Base-by-base conservation (phyloP, 2,888 invertebrate genomes). In the Rhopalosiphum nymphaeae region DNA sequence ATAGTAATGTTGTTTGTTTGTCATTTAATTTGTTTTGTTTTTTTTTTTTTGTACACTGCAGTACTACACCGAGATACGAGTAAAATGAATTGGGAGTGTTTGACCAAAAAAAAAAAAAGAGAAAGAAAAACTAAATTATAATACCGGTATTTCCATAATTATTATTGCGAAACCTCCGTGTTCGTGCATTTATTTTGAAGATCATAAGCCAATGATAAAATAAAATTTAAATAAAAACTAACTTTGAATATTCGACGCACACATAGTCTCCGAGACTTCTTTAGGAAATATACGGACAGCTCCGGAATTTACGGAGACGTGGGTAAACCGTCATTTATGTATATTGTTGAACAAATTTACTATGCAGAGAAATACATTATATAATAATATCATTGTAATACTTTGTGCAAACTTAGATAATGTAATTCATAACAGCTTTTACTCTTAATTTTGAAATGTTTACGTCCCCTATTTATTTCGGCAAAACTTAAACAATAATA, bases 401-500 rank as follows among this genome's bases (percentile, higher is more conserved):
- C 46, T 88, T 88, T 88, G 36, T 49, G 53, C 36, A 53, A 88
- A 88, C 87, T 88, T 88, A 16, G 21, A 53, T 53, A 86, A 86
- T 46, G 25, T 88, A 88, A 88, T 88, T 86, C 86, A 49, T 49
- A 36, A 88, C 88, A 89, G 56, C 88, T 85, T 85, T 44, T 85
- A 44, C 85, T 85, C 29, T 85, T 42, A 44, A 44, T 85, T 46
- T 46, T n/a, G n/a, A 86, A 86, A 86, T 86, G 21, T 78, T 78
- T 78, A 78, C 46, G 29, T n/a, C 11, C 44, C 44, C 29, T 86
- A 46, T 86, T 86, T 86, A 86, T 86, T 86, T 86, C 44, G n/a
- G 78, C 7, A 36, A 78, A 78, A 78, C 78, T 78, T 78, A 78
- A 78, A 78, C 78, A 78, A 78, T 78, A 78, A 78, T 78, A 78